These are phyloP conservation scores for Nephrotoma guestfalica DNA, from an alignment of 2,888 invertebrate species.

Conservation along the genomic window DNA sequence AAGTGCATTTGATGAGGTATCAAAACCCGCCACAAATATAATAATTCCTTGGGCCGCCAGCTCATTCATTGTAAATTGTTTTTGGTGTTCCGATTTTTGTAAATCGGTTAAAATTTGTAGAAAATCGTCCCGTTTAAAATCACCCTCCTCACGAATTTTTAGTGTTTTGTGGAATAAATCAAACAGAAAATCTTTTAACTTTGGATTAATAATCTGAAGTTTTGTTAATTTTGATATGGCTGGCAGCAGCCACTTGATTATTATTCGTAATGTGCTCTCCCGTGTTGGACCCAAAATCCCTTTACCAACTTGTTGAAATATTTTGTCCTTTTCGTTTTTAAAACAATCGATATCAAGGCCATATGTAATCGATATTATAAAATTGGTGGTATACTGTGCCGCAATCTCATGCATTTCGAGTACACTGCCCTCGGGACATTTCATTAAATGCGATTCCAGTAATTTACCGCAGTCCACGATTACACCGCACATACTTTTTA, in stretches of 20 bases:
- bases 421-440: slow-evolving; percentile 22
- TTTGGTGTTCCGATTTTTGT: not conserved
- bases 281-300: not conserved
- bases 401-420: slow-evolving; percentile 26
- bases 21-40: slow-evolving; percentile 14
- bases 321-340: slow-evolving; percentile 16
- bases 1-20: slow-evolving; percentile 9
- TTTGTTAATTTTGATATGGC: not conserved
- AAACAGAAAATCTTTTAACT: not conserved
- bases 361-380: slow-evolving; percentile 25
- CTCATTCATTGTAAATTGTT: slow-evolving; percentile 7
- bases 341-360: slow-evolving; percentile 20
- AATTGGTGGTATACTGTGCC: slow-evolving; percentile 24
- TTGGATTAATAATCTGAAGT: not conserved
- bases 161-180: not conserved
- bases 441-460: slow-evolving; percentile 30
- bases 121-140: not conserved
- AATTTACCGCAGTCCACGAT: slow-evolving; percentile 38
- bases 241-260: not conserved
- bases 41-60: slow-evolving; percentile 12
- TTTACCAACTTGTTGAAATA: slow-evolving; percentile 17
- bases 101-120: not conserved
- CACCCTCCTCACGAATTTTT: not conserved
- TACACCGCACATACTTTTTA: slow-evolving; percentile 42
- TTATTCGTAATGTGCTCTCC: not conserved